A percentile compares a stretch with the other conserved stretches of the same genome.
Evolutionary conservation across 2,113 vertebrate genomes (phyloP).

Genomic region (Xiphorhynchus elegans): DNA sequence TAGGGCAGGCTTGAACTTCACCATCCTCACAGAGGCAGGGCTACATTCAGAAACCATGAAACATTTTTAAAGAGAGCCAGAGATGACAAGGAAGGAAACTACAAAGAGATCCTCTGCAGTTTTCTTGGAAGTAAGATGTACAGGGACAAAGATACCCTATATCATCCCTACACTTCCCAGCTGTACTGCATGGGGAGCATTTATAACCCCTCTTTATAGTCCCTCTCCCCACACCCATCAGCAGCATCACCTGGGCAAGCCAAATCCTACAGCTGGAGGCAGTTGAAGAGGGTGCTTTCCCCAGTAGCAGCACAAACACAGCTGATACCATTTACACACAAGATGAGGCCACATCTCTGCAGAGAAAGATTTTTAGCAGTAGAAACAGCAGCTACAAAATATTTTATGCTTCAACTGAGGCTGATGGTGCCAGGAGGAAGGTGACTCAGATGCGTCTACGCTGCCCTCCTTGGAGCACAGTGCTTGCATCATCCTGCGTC

Average conservation of each 20-base stretch:
- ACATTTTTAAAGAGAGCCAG: background rate
- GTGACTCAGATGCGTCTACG: constrained; percentile 17
- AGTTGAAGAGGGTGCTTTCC: background rate
- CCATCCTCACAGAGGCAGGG: background rate
- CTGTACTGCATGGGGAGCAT: fast-evolving
- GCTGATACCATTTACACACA: background rate
- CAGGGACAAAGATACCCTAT: fast-evolving
- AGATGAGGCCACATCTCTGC: background rate
- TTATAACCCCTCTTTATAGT: background rate
- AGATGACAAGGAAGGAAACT: background rate
- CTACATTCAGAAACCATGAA: background rate
- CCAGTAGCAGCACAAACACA: background rate
- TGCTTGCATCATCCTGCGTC: background rate
- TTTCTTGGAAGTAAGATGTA: fast-evolving
- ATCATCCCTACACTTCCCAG: background rate
- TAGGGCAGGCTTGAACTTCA: background rate
- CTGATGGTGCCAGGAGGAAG: background rate
- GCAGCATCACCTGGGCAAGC: background rate
- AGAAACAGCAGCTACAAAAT: background rate
- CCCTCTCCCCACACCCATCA: background rate
- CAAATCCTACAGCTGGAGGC: background rate
- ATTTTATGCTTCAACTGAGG: background rate
- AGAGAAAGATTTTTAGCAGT: background rate
- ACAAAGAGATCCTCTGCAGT: fast-evolving
- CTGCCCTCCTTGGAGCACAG: background rate